Evolutionary conservation across 2,888 invertebrate genomes (phyloP), one percentile per base, ranked within the genome.

Genomic region (Brachylomia viminalis): DNA sequence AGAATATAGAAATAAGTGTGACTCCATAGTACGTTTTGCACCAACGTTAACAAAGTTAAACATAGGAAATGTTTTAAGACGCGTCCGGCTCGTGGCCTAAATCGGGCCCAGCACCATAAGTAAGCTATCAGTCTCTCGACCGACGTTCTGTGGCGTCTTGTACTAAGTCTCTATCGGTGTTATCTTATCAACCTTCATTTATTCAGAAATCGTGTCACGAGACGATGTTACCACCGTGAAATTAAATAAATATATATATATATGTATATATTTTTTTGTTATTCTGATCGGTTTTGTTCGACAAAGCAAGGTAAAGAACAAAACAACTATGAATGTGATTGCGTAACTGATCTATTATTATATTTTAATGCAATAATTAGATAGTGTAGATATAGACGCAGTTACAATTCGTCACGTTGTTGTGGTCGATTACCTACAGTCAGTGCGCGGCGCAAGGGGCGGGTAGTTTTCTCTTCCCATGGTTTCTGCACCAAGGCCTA

Each of bases 101-200:
- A 72, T 85, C 65, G 66, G 70, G n/a, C 58, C 47, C 68, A 74
- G 66, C 67, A 69, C 78, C 72, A 71, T 72, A 79, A 68, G 64
- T 75, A 68, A 79, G 74, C 68, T 91, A 88, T 90, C 88, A 82
- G 85, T 68, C 66, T 86, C 80, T 84, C n/a, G n/a, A n/a, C n/a
- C 82, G 83, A 86, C 86, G 87, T 82, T 86, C 74, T 68, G 78
- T 77, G 83, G 56, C 83, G 87, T 83, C 89, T 91, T 87, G 83
- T 83, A 87, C 87, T 83, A 88, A 90, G 88, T 90, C 89, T 89
- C 79, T 87, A 90, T 89, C 88, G 87, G 86, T 88, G 89, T 90
- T 93, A 93, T 94, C 93, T 94, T 93, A 93, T 93, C 92, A 93
- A 92, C 91, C 92, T 93, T 93, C 92, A 92, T 93, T 92, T 92